Conservation (phyloP, 2,113 vertebrate species). For the Eudyptes chrysolophus region DNA sequence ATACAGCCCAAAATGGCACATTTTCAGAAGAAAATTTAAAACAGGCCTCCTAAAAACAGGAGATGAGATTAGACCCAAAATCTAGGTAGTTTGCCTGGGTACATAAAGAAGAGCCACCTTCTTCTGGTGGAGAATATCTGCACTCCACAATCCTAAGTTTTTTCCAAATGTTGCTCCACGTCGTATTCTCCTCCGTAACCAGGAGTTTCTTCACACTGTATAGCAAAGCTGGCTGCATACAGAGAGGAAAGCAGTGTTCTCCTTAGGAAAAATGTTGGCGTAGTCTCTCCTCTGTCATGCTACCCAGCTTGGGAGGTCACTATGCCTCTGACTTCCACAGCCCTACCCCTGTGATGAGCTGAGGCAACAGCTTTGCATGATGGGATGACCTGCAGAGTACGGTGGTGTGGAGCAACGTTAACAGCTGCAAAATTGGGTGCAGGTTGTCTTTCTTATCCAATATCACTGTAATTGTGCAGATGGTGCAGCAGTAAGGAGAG, state of each 20-base stretch:
- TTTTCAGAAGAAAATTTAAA: neutral
- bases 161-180: neutral
- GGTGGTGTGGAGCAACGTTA: neutral
- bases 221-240: neutral
- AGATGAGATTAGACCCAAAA: neutral
- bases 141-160: neutral
- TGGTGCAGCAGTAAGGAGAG: neutral
- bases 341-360: neutral
- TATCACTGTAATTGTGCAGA: neutral
- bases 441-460: neutral
- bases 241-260: neutral
- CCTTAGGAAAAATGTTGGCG: rapidly evolving
- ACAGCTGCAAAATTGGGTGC: neutral
- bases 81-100: neutral
- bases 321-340: neutral
- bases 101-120: neutral
- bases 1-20: neutral
- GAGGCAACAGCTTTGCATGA: neutral
- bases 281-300: neutral
- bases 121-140: neutral
- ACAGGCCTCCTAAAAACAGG: neutral
- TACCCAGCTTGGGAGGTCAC: neutral
- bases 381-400: neutral
- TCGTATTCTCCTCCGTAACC: neutral
- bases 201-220: neutral